Evolutionary conservation across 2,797 vertebrate species (phyloP).

Genomic region (Dallia pectoralis): DNA sequence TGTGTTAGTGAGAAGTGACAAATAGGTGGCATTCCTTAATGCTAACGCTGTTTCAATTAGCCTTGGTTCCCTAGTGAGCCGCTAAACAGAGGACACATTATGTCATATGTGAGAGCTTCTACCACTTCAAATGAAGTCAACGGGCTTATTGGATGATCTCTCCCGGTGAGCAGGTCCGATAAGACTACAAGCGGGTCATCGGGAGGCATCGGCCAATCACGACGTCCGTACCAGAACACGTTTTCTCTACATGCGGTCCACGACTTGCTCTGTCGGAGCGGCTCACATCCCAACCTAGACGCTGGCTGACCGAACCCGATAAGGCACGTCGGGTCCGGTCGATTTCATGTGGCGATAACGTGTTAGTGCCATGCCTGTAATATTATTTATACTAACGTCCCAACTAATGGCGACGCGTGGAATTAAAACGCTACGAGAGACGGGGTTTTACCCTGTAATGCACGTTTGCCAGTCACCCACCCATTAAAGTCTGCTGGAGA

Average conservation of each 20-base stretch:
- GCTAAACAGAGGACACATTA: no score
- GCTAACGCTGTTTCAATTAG: background rate
- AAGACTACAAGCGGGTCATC: no score
- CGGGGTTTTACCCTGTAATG: conserved; percentile 11
- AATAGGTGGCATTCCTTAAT: background rate
- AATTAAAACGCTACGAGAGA: conserved; percentile 33
- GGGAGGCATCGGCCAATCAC: no score
- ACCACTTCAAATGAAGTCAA: no score
- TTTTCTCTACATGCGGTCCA: no score
- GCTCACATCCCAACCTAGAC: background rate
- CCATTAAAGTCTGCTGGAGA: conserved; percentile 38
- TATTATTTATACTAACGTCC: background rate
- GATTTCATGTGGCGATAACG: background rate
- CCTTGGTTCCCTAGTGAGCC: background rate
- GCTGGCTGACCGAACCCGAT: background rate
- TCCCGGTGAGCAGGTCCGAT: no score
- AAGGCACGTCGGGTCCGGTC: background rate
- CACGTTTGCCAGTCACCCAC: conserved; percentile 39
- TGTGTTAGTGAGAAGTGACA: background rate
- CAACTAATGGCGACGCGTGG: background rate
- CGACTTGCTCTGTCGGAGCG: background rate
- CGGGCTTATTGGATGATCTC: no score
- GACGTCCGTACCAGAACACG: background rate
- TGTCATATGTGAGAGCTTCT: no score
- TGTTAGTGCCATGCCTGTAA: background rate